Evolutionary conservation across 2,888 invertebrate species (phyloP).

Genomic region (Melitaea athalia): DNA sequence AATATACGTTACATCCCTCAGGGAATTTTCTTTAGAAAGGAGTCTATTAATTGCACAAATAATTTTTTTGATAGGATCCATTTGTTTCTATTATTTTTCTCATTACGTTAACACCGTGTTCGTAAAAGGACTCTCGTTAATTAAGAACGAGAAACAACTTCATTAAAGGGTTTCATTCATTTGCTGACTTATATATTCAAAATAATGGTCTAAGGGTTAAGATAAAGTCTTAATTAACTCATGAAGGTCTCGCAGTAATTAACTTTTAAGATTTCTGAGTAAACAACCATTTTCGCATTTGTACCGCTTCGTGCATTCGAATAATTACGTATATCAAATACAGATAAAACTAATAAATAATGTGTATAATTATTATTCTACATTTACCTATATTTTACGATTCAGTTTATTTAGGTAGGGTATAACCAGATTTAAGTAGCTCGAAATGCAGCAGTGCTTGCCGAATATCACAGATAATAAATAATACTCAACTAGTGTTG

Average conservation of each 20-base stretch:
- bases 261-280: constrained; percentile 26
- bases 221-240: constrained; percentile 40
- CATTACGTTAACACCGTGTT: not conserved
- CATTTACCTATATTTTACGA: no score
- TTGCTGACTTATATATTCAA: constrained; percentile 15
- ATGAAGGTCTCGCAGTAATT: constrained; percentile 34
- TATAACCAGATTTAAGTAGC: no score
- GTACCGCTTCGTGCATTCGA: not conserved
- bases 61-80: not conserved
- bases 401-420: no score
- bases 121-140: constrained; percentile 1
- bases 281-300: constrained; percentile 16
- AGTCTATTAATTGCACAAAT: no score
- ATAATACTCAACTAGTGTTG: no score
- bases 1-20: no score
- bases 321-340: not conserved
- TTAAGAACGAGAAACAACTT: constrained; percentile 13
- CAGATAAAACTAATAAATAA: not conserved
- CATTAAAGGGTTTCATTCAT: constrained; percentile 20
- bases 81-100: not conserved
- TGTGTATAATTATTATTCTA: no score
- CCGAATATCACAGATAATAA: no score
- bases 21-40: no score
- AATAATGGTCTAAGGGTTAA: constrained; percentile 20
- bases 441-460: no score